Conservation (phyloP, 2,113 vertebrate genomes). For the Irena cyanogastra region DNA sequence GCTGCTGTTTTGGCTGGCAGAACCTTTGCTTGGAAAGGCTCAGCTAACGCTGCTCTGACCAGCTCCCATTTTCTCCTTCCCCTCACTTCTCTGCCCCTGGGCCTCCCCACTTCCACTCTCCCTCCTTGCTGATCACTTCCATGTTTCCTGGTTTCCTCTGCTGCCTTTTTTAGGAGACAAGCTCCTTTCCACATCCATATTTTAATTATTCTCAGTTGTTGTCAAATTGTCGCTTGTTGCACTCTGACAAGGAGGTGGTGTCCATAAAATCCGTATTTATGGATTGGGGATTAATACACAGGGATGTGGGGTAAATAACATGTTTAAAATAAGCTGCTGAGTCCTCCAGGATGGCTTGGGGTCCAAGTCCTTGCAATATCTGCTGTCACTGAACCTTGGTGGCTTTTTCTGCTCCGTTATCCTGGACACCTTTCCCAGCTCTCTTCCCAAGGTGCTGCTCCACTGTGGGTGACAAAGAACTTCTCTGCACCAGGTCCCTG, state of each 20-base stretch:
- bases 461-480: neutral
- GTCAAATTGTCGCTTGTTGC: neutral
- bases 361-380: neutral
- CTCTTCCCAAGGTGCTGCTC: neutral
- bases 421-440: neutral
- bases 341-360: neutral
- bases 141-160: neutral
- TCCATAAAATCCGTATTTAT: neutral
- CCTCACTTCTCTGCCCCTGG: neutral
- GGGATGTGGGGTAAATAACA: neutral
- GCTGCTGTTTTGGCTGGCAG: conserved; percentile 52
- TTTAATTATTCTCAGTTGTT: neutral
- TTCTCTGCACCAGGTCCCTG: neutral
- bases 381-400: neutral
- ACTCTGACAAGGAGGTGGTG: neutral
- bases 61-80: neutral
- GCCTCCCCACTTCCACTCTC: neutral
- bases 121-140: neutral
- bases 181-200: neutral
- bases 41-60: accelerated
- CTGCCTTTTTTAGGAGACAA: neutral
- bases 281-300: neutral
- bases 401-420: neutral
- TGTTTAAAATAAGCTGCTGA: neutral
- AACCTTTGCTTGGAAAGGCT: neutral